These are phyloP conservation scores for Cenopis cana DNA, from an alignment of 2,888 invertebrate genomes.

Conservation along the genomic window DNA sequence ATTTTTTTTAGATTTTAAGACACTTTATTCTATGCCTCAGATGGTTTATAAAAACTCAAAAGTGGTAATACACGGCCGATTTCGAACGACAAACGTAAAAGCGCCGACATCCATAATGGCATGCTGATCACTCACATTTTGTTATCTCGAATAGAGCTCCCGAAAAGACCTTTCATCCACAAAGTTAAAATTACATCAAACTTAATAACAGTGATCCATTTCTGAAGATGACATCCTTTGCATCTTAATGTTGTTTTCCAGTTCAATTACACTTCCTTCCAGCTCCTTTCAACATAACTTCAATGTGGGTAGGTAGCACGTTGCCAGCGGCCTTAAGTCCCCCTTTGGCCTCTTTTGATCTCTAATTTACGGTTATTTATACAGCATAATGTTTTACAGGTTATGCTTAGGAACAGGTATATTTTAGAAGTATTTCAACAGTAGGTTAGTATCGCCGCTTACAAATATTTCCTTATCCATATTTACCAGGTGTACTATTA, in stretches of 20 bases:
- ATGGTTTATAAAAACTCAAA: no score
- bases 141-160: no score
- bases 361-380: conserved; percentile 20
- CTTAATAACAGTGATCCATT: conserved; percentile 1
- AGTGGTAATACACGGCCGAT: no score
- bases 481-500: no score
- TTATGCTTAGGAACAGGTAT: conserved; percentile 7
- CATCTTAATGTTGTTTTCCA: conserved; percentile 1
- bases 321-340: conserved; percentile 25
- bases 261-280: neutral
- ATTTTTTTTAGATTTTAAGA: no score
- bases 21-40: no score
- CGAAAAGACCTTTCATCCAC: neutral
- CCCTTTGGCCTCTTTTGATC: conserved; percentile 38
- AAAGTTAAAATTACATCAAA: neutral
- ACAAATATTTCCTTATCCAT: no score
- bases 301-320: conserved; percentile 7
- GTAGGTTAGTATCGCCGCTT: no score
- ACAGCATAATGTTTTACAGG: conserved; percentile 21
- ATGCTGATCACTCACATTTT: no score
- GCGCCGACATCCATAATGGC: no score
- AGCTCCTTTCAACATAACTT: neutral
- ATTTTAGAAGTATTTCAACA: neutral
- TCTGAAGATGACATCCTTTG: neutral
- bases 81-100: no score